These are phyloP conservation scores for Nomada hirtipes DNA, from an alignment of 2,888 invertebrate genomes.

Conservation along the genomic window DNA sequence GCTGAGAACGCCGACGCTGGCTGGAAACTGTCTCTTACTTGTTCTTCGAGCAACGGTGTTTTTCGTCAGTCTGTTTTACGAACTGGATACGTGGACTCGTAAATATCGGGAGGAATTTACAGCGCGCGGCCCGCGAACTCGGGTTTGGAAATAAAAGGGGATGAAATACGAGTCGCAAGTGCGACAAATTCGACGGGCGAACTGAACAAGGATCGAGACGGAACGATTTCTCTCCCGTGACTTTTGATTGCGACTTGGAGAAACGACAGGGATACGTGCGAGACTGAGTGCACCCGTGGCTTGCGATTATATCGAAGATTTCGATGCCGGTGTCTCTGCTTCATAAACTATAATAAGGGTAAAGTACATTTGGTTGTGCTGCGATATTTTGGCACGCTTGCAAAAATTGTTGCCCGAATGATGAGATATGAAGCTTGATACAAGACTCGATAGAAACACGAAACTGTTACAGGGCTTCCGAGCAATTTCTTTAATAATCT, in stretches of 20 bases:
- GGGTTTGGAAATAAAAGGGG: conserved; percentile 14
- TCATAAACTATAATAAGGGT: background rate
- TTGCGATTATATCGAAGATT: no score
- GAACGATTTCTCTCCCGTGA: conserved; percentile 22
- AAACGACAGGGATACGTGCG: no score
- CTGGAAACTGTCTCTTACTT: background rate
- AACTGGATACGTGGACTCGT: conserved; percentile 32
- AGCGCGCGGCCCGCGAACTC: background rate
- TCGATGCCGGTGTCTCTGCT: background rate
- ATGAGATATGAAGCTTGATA: background rate
- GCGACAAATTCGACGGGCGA: conserved; percentile 18
- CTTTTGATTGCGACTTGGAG: background rate
- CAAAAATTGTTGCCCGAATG: background rate
- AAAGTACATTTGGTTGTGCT: no score
- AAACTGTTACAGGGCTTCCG: background rate
- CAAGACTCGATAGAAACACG: background rate
- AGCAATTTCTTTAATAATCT: background rate
- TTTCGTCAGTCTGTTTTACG: conserved; percentile 36
- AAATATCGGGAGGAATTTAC: conserved; percentile 43
- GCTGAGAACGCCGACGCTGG: conserved; percentile 34
- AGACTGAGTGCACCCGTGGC: no score
- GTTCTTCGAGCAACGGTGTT: conserved; percentile 16
- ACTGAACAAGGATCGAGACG: background rate
- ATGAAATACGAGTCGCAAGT: conserved; percentile 23
- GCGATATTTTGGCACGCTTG: background rate